Conservation (phyloP, 2,797 vertebrate genomes). For the Liasis olivaceus region DNA sequence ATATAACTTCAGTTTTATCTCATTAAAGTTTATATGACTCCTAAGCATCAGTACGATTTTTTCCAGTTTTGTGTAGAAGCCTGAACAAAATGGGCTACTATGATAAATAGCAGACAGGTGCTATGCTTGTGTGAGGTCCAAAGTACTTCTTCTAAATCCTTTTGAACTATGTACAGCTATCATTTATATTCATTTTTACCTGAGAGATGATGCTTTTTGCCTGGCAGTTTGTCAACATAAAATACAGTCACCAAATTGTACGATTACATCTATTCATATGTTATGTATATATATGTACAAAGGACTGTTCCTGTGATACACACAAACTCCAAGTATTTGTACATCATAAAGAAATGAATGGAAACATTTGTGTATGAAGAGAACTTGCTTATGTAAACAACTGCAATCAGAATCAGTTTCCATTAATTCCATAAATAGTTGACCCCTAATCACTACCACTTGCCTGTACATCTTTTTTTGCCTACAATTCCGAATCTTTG, state of each 20-base stretch:
- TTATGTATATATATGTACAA: background rate
- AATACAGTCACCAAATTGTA: background rate
- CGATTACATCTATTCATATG: background rate
- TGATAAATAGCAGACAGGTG: background rate
- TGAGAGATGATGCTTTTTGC: background rate
- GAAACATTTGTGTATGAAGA: background rate
- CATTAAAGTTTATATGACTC: background rate
- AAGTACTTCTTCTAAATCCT: background rate
- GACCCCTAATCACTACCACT: slow-evolving; percentile 30
- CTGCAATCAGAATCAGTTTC: slow-evolving; percentile 14
- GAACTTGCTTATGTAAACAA: slow-evolving; percentile 17
- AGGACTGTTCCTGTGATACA: background rate
- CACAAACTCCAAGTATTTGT: background rate
- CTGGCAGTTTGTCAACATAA: slow-evolving; percentile 10
- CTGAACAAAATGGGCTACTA: background rate
- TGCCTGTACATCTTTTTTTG: slow-evolving; percentile 19
- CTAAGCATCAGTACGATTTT: background rate
- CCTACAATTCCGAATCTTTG: slow-evolving; percentile 14
- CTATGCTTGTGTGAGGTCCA: background rate
- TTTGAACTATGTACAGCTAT: background rate
- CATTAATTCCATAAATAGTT: slow-evolving; percentile 31
- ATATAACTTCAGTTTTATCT: background rate
- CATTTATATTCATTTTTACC: background rate
- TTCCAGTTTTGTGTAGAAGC: background rate
- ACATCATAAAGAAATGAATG: slow-evolving; percentile 18